Percentiles rank a stretch among this genome's conserved stretches.
Evolutionary conservation across 2,888 invertebrate genomes (phyloP).

Genomic region (Tetrapedia diversipes): DNA sequence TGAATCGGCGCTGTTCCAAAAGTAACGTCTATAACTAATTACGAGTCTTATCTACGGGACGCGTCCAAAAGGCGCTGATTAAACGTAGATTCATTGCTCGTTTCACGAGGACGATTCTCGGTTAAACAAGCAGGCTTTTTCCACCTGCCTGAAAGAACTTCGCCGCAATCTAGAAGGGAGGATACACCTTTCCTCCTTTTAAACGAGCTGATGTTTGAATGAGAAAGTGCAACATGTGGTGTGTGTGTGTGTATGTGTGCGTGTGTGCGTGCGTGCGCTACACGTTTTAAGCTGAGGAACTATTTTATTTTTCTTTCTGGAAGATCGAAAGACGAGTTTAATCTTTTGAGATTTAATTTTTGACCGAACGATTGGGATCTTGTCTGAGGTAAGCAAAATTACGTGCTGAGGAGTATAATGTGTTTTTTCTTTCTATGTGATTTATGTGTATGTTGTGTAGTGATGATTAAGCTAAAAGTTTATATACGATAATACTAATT

Average conservation of each 20-base stretch:
- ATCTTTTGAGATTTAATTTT: neutral
- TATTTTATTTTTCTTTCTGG: neutral
- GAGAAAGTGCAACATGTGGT: neutral
- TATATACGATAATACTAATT: no score
- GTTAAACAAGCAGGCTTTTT: conserved; percentile 4
- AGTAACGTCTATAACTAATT: conserved; percentile 70
- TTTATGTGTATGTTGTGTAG: no score
- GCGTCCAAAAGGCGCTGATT: conserved; percentile 66
- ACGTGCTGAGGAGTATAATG: no score
- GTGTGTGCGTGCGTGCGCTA: no score
- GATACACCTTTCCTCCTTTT: no score
- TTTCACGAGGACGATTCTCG: conserved; percentile 10
- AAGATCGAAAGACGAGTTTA: neutral
- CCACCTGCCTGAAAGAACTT: neutral
- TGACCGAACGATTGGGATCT: neutral
- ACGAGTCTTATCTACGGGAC: conserved; percentile 59
- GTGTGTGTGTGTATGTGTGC: no score
- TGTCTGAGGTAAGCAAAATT: no score
- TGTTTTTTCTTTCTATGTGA: no score
- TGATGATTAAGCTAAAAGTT: no score
- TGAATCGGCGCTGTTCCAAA: conserved; percentile 55
- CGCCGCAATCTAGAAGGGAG: neutral
- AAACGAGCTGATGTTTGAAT: neutral
- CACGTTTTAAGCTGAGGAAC: no score
- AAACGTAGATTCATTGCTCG: conserved; percentile 51